Evolutionary conservation across 1,140 invertebrate genomes (phyloP).

Genomic region (Microplitis mediator): DNA sequence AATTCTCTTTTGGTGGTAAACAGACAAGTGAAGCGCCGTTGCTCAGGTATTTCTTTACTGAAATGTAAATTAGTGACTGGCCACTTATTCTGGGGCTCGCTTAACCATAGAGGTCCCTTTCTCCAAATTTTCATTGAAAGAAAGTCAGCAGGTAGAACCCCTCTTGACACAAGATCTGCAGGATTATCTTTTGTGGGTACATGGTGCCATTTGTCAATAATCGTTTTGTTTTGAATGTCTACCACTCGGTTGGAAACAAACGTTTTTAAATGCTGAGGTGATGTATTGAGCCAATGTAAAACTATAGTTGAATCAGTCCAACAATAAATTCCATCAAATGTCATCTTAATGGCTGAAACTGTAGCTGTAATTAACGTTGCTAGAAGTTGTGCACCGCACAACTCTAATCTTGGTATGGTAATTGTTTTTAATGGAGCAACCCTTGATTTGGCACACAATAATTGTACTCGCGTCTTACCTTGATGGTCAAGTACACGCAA

Average conservation of each 20-base stretch:
- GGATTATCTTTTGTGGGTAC: slow-evolving; percentile 11
- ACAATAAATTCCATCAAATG: not conserved
- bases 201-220: not conserved
- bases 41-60: not conserved
- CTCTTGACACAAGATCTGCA: slow-evolving; percentile 14
- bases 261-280: slow-evolving; percentile 6
- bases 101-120: slow-evolving; percentile 2
- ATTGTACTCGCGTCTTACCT: not conserved
- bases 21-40: not conserved
- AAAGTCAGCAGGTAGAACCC: not conserved
- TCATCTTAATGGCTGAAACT: not conserved
- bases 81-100: not conserved
- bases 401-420: slow-evolving; percentile 23
- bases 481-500: not conserved
- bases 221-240: slow-evolving; percentile 3
- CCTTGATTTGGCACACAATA: slow-evolving; percentile 19
- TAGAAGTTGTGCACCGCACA: slow-evolving; percentile 20
- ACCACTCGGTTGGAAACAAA: slow-evolving; percentile 15
- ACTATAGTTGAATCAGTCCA: slow-evolving; percentile 10
- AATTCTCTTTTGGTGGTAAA: not conserved
- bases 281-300: not conserved
- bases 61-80: not conserved
- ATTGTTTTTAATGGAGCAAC: slow-evolving; percentile 25
- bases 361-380: not conserved
- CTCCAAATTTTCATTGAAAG: not conserved